Conservation (phyloP, 2,888 invertebrate genomes). For the Cecidostiba fungosa region DNA sequence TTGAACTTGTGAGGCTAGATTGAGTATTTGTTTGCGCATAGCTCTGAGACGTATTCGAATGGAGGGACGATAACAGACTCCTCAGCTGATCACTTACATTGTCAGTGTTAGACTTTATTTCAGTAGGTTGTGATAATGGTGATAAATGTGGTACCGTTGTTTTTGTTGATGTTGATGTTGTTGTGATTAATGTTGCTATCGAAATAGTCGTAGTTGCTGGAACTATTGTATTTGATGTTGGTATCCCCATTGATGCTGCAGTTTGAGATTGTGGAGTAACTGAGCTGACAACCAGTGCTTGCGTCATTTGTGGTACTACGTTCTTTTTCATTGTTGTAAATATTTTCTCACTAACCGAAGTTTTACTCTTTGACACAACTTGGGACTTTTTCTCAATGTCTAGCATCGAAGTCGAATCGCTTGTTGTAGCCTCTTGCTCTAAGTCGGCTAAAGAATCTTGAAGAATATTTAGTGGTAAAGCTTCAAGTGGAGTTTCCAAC, state of each 20-base stretch:
- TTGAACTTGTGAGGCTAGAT: constrained; percentile 71
- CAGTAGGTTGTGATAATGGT: constrained; percentile 87
- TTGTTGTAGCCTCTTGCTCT: constrained; percentile 63
- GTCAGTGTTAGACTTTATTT: constrained; percentile 87
- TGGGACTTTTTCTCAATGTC: constrained; percentile 44
- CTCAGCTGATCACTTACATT: constrained; percentile 87
- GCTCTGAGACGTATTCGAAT: constrained; percentile 80
- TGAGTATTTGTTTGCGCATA: constrained; percentile 80
- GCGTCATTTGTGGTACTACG: constrained; percentile 54
- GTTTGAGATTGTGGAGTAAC: constrained; percentile 74
- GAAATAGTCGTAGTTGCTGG: neutral
- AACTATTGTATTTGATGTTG: neutral
- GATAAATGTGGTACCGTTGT: constrained; percentile 86
- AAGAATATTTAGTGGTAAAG: constrained; percentile 76
- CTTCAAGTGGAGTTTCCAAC: constrained; percentile 76
- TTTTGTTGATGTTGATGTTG: constrained; percentile 67
- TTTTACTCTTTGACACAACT: constrained; percentile 57
- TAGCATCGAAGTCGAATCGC: constrained; percentile 22
- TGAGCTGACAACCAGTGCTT: constrained; percentile 68
- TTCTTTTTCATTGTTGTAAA: constrained; percentile 62
- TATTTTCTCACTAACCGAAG: constrained; percentile 18
- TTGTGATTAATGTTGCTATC: constrained; percentile 32
- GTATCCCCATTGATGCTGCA: constrained; percentile 78
- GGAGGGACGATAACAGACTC: constrained; percentile 85
- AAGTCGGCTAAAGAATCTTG: constrained; percentile 70